Evolutionary conservation across 2,113 vertebrate genomes (phyloP).

Genomic region (Oreochromis niloticus): DNA sequence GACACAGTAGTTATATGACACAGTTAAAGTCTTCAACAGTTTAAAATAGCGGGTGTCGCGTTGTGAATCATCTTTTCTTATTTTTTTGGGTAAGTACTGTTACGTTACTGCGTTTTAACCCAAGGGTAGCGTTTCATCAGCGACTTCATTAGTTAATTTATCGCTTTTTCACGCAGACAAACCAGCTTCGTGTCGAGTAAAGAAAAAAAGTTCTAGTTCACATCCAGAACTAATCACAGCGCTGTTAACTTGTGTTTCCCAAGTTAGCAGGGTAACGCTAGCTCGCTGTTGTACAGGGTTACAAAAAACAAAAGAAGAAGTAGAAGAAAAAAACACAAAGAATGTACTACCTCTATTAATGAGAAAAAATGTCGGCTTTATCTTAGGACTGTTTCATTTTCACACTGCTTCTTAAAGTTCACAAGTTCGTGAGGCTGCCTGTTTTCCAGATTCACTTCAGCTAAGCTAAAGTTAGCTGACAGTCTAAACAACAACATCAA

Average conservation of each 20-base stretch:
- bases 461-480: constrained; percentile 54
- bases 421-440: neutral
- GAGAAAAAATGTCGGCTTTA: neutral
- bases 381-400: no score
- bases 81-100: neutral
- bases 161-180: neutral
- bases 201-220: neutral
- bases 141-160: neutral
- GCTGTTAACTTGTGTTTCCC: neutral
- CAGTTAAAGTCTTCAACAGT: neutral
- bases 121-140: neutral
- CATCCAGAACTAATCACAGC: neutral
- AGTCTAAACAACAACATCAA: constrained; percentile 24
- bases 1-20: neutral
- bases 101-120: neutral
- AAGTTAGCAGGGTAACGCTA: constrained; percentile 3
- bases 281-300: neutral
- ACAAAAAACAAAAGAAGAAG: neutral
- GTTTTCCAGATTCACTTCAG: neutral
- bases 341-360: neutral
- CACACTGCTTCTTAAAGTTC: neutral
- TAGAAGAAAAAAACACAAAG: neutral
- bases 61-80: neutral
- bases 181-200: neutral
- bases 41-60: neutral